phyloP scores from a whole-genome alignment of 2,888 invertebrate genomes.

The Agrochola litura region DNA sequence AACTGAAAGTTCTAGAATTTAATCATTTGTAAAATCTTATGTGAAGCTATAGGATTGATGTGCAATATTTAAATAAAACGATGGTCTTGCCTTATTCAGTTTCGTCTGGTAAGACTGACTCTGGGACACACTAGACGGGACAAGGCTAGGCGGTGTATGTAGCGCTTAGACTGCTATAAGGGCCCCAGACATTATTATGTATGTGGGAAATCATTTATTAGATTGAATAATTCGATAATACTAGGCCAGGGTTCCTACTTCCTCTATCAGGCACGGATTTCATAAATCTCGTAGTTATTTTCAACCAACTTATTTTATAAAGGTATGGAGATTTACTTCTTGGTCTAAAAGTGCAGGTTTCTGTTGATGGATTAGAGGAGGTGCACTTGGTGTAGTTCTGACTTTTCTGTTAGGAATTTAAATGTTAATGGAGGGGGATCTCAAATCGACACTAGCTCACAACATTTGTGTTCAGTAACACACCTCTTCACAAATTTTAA shows the following conservation, averaged over 20 bases:
- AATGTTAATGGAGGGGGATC: not conserved
- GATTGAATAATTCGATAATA: constrained; percentile 55
- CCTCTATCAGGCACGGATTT: constrained; percentile 9
- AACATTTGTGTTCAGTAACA: not conserved
- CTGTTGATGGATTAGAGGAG: too few species aligned
- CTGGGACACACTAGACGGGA: too few species aligned
- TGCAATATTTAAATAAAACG: not conserved
- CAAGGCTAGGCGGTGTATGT: not conserved
- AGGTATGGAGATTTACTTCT: not conserved
- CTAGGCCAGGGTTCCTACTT: constrained; percentile 28
- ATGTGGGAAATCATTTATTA: constrained; percentile 44
- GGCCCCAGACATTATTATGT: constrained; percentile 28
- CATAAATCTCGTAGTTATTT: not conserved
- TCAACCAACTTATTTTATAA: not conserved
- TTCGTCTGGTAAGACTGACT: not conserved
- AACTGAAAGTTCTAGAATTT: not conserved
- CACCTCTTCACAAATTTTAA: not conserved
- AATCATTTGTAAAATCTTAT: not conserved
- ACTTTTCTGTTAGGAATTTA: not conserved
- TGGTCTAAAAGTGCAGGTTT: not conserved
- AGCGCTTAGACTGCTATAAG: constrained; percentile 10
- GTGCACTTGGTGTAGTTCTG: not conserved
- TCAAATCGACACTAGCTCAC: not conserved
- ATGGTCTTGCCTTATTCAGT: not conserved
- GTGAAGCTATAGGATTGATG: not conserved